phyloP scores from a whole-genome alignment of 2,113 vertebrate genomes.

The Tyrannus savana region DNA sequence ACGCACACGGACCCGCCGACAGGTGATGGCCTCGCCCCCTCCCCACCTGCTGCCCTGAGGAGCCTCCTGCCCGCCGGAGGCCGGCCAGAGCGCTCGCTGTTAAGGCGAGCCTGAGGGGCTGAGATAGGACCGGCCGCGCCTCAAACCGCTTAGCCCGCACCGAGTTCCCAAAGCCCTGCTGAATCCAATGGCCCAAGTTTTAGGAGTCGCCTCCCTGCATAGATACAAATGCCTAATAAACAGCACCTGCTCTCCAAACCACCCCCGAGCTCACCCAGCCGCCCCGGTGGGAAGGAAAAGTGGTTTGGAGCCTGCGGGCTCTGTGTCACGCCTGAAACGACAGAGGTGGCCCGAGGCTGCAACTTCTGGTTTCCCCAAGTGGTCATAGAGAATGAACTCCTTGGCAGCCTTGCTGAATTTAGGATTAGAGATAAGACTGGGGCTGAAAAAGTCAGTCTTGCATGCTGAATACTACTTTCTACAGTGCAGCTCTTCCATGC shows the following conservation, averaged over 20 bases:
- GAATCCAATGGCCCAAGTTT: background rate
- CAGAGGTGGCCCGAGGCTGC: background rate
- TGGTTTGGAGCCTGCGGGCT: fast-evolving
- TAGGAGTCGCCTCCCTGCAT: background rate
- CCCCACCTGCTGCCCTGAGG: background rate
- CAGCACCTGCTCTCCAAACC: background rate
- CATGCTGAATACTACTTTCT: background rate
- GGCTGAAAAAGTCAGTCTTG: background rate
- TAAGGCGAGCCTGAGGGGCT: background rate
- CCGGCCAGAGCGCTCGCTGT: background rate
- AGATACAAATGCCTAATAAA: background rate
- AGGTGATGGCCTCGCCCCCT: background rate
- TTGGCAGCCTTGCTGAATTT: background rate
- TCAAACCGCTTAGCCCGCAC: fast-evolving
- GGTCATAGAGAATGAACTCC: fast-evolving
- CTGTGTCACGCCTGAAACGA: background rate
- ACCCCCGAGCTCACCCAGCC: background rate
- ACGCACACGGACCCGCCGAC: background rate
- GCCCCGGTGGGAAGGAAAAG: background rate
- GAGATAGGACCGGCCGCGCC: background rate
- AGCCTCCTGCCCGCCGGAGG: background rate
- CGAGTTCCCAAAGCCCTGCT: background rate
- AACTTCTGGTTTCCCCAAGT: background rate
- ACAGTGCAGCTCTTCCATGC: background rate
- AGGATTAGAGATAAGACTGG: background rate